phyloP scores from a whole-genome alignment of 1,140 invertebrate genomes.

The Berghia stephanieae region DNA sequence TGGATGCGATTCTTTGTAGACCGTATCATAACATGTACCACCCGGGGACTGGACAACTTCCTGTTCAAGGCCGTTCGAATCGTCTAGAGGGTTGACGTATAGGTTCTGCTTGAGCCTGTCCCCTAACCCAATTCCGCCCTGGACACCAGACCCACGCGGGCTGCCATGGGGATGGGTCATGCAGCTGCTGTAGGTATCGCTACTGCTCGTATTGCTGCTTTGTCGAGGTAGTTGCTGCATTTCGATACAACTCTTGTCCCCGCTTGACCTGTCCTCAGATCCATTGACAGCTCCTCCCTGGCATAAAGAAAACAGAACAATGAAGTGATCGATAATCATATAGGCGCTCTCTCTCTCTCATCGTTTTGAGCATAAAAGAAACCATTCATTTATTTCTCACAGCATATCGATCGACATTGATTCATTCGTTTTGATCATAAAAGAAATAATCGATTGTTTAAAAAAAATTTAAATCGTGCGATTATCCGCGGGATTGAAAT shows the following conservation, averaged over 20 bases:
- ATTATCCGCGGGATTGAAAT: too few species aligned
- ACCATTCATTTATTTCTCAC: too few species aligned
- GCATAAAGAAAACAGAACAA: conserved; percentile 3
- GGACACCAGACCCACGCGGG: conserved; percentile 42
- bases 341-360: not conserved
- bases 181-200: conserved; percentile 93
- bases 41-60: conserved; percentile 28
- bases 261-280: not conserved
- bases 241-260: conserved; percentile 74
- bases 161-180: conserved; percentile 82
- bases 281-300: conserved; percentile 26
- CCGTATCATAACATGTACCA: conserved; percentile 29
- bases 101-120: conserved; percentile 74
- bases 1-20: conserved; percentile 31
- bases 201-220: conserved; percentile 72
- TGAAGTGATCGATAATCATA: not conserved
- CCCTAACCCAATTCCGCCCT: not conserved
- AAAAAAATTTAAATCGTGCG: too few species aligned
- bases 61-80: conserved; percentile 59
- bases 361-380: too few species aligned
- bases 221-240: conserved; percentile 74
- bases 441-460: too few species aligned
- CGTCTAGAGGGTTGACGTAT: conserved; percentile 89
- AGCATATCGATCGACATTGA: too few species aligned
- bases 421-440: too few species aligned